phyloP scores from a whole-genome alignment of 2,113 vertebrate species.

The Onychostruthus taczanowskii region DNA sequence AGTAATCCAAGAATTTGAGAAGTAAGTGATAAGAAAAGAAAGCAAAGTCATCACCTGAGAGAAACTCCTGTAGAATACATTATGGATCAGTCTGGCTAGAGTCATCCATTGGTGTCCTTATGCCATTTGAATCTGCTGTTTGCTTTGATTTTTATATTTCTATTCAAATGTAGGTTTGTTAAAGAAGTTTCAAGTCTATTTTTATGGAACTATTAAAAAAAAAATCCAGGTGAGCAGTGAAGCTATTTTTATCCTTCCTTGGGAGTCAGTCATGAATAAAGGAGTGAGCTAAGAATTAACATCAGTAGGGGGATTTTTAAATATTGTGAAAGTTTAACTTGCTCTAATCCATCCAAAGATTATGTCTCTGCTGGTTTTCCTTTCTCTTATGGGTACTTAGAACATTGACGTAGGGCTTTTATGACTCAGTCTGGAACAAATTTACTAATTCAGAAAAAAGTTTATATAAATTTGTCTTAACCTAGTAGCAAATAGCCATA shows the following conservation, averaged over 20 bases:
- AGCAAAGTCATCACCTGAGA: not conserved
- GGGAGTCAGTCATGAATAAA: not conserved
- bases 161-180: not conserved
- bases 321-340: not conserved
- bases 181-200: not conserved
- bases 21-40: not conserved
- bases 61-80: not conserved
- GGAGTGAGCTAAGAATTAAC: not conserved
- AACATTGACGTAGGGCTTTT: not conserved
- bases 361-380: not conserved
- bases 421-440: not conserved
- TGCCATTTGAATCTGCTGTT: not conserved
- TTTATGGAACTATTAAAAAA: not conserved
- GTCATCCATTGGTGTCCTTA: not conserved
- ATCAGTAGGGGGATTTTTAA: not conserved
- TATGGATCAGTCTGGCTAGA: not conserved
- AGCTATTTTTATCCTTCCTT: not conserved
- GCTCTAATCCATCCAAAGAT: not conserved
- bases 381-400: not conserved
- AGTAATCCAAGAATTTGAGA: not conserved
- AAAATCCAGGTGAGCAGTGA: not conserved
- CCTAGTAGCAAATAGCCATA: not conserved
- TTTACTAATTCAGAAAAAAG: not conserved
- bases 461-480: not conserved
- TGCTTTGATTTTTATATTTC: not conserved